These are phyloP conservation scores for Lontra canadensis DNA, from an alignment of 2,113 vertebrate species.

Conservation along the genomic window DNA sequence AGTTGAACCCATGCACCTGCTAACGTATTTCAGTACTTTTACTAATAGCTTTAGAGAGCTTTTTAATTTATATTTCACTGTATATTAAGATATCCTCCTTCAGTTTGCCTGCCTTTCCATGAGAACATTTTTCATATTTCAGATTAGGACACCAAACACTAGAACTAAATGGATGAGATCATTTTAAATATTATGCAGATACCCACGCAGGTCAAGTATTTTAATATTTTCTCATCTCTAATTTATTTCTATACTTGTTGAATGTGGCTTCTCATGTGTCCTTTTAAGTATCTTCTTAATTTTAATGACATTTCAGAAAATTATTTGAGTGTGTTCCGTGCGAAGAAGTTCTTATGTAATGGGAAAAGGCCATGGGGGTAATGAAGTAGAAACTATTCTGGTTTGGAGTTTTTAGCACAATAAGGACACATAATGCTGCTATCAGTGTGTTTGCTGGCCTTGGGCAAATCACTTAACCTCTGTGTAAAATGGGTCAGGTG, in stretches of 20 bases:
- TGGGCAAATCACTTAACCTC: not conserved
- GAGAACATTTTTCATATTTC: conserved; percentile 79
- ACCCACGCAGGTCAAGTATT: conserved; percentile 76
- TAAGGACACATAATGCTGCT: not conserved
- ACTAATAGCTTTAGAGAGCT: conserved; percentile 76
- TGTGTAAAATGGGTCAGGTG: not conserved
- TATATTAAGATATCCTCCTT: conserved; percentile 77
- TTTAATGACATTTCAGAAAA: conserved; percentile 78
- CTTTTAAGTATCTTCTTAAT: conserved; percentile 79
- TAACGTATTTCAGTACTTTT: conserved; percentile 75
- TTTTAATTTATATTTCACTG: conserved; percentile 79
- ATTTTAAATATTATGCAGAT: conserved; percentile 77
- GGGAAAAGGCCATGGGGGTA: conserved; percentile 49
- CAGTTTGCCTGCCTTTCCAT: conserved; percentile 39
- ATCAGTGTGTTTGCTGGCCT: not conserved
- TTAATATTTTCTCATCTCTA: conserved; percentile 76
- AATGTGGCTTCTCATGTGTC: conserved; percentile 67
- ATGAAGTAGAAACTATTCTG: conserved; percentile 66
- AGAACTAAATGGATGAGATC: conserved; percentile 76
- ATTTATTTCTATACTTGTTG: conserved; percentile 78
- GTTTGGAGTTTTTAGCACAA: conserved; percentile 24
- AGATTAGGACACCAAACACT: conserved; percentile 68
- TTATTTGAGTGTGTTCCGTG: conserved; percentile 56
- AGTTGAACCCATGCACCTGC: conserved; percentile 72
- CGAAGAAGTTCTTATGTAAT: conserved; percentile 58